These are phyloP conservation scores for Parazoanthus swiftii DNA, from an alignment of 92 coral and sea anemone species.

Conservation along the genomic window DNA sequence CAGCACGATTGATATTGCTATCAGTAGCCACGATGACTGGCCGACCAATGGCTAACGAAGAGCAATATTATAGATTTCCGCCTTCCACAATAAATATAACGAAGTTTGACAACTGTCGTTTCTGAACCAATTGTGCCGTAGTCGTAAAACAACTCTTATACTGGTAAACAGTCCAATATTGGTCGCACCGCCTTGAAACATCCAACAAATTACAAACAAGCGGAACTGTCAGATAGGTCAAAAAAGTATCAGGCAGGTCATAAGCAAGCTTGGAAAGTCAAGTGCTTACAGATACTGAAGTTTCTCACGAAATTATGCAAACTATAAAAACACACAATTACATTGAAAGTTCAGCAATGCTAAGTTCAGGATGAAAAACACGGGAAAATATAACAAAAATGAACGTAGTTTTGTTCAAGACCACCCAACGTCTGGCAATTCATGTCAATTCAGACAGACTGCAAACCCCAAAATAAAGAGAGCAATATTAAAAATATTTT, in stretches of 20 bases:
- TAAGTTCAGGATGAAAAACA: neutral
- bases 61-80: neutral
- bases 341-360: no score
- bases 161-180: neutral
- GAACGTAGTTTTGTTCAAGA: neutral
- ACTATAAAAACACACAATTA: neutral
- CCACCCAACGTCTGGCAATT: neutral
- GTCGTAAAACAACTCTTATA: neutral
- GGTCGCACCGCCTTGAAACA: neutral
- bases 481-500: neutral
- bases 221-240: constrained; percentile 3
- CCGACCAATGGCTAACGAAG: neutral
- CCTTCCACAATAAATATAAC: neutral
- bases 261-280: constrained; percentile 5
- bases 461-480: neutral
- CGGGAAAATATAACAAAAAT: neutral
- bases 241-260: neutral
- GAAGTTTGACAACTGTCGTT: neutral
- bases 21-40: neutral
- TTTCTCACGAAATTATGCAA: neutral
- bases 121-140: neutral
- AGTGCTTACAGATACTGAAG: neutral
- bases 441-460: neutral
- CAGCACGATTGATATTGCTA: neutral
- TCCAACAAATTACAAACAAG: neutral